Base-by-base conservation (phyloP, 2,888 invertebrate species). In the Hymenopus coronatus region DNA sequence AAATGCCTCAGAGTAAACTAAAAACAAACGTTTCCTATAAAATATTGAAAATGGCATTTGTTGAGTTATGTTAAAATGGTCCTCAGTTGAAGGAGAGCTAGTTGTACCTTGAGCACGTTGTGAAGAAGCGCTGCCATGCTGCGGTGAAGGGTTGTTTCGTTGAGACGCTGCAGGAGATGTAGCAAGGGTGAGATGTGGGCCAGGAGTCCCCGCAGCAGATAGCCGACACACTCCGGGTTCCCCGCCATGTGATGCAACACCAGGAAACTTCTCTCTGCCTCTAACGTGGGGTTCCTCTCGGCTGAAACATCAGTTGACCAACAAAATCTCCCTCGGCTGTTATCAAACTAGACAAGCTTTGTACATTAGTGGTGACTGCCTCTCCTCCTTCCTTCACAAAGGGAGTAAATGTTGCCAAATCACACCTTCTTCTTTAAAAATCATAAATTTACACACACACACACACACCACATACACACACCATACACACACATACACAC, bases 141-240 rank as follows among this genome's bases (percentile, higher is more conserved):
- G 46, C 93, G 92, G 90, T 94, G 93, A 89, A 94, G 92, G 84
- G 92, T 91, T 15, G 92, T 91, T 89, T 94, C 93, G 89, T 91
- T 93, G 27, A 93, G 91, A 84, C 93, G 92, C 89, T 94, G 94
- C 89, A 93, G 92, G 85, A 94, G 92, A 25, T 93, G 92, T 33
- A 94, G 92, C 54, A 94, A 92, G 83, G 92, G 92, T 82, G 93
- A 92, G 91, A 94, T 93, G 90, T 93, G 92, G 25, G 91, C 91
- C 46, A 93, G 92, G 85, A 94, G 92, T n/a, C 93, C 94, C 54
- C 94, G 93, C 90, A 95, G 92, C 89, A 95, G 93, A 81, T 93
- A 93, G n/a, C 94, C 93, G 81, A 95, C 92, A 91, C 95, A 95
- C 92, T 95, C 95, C 84, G 94, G 93, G 91, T 95, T 95, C 89